phyloP scores from a whole-genome alignment of 2,888 invertebrate genomes.

The Cheilosia vernalis region DNA sequence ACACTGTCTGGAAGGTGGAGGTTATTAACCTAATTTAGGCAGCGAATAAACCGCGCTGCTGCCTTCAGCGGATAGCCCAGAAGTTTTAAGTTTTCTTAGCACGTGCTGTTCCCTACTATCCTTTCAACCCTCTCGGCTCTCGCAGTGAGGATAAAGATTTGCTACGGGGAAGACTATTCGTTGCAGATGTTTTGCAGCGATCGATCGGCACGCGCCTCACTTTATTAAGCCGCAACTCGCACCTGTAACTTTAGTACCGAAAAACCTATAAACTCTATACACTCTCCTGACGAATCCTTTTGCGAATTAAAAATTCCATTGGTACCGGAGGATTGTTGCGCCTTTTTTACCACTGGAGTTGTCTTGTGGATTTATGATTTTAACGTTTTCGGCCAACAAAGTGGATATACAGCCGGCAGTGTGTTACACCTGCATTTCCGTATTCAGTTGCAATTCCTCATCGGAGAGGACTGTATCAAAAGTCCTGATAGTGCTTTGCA shows the following conservation, averaged over 20 bases:
- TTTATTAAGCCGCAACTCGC: conserved; percentile 50
- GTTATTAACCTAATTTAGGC: conserved; percentile 64
- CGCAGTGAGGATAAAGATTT: conserved; percentile 53
- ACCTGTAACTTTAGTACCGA: conserved; percentile 43
- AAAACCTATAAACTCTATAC: conserved; percentile 12
- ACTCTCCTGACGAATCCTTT: conserved; percentile 48
- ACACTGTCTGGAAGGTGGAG: conserved; percentile 48
- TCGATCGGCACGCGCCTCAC: conserved; percentile 41
- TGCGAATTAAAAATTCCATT: conserved; percentile 41
- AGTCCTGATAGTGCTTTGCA: conserved; percentile 53
- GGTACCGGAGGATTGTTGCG: conserved; percentile 15
- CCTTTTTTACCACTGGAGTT: conserved; percentile 19
- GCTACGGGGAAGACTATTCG: conserved; percentile 30
- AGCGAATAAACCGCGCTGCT: conserved; percentile 5
- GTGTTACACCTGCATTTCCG: conserved; percentile 48
- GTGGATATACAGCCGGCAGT: conserved; percentile 37
- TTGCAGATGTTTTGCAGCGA: conserved; percentile 64
- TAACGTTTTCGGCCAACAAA: conserved; percentile 55
- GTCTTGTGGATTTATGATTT: conserved; percentile 70
- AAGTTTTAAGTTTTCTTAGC: conserved; percentile 44
- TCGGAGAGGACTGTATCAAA: conserved; percentile 35
- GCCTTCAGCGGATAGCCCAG: conserved; percentile 32
- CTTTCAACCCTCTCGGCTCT: conserved; percentile 20
- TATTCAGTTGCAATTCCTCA: conserved; percentile 57
- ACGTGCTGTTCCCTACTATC: conserved; percentile 59